A percentile compares a stretch with the other conserved stretches of the same genome.
These are phyloP conservation scores for Zeuzera pyrina DNA, from an alignment of 2,888 invertebrate species.

Conservation along the genomic window DNA sequence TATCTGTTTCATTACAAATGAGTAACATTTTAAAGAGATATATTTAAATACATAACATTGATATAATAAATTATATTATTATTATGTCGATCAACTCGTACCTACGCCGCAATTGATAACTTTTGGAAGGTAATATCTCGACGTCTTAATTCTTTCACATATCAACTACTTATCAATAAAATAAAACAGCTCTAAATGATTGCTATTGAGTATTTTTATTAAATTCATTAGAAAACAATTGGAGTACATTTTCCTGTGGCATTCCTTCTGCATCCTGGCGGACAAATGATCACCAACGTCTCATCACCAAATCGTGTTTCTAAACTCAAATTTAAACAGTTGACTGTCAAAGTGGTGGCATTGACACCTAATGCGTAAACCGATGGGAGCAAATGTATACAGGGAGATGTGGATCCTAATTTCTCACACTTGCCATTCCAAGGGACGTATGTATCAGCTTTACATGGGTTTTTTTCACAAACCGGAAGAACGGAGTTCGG, in stretches of 20 bases:
- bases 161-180: no score
- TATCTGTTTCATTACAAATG: no score
- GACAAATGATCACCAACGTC: constrained; percentile 20
- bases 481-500: constrained; percentile 64
- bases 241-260: constrained; percentile 34
- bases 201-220: constrained; percentile 2
- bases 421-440: constrained; percentile 62
- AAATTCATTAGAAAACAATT: constrained; percentile 8
- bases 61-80: no score
- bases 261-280: constrained; percentile 43
- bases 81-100: no score
- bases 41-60: no score
- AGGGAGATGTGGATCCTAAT: constrained; percentile 46
- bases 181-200: no score
- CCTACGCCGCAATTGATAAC: no score
- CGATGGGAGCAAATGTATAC: constrained; percentile 35
- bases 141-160: no score
- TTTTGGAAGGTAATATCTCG: no score
- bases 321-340: constrained; percentile 60
- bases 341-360: constrained; percentile 68
- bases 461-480: constrained; percentile 77
- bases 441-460: constrained; percentile 54
- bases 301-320: constrained; percentile 32
- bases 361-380: constrained; percentile 72
- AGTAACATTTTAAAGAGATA: no score